A percentile compares a stretch with the other conserved stretches of the same genome.
phyloP scores from a whole-genome alignment of 2,888 invertebrate genomes.

The Parnassius smintheus region DNA sequence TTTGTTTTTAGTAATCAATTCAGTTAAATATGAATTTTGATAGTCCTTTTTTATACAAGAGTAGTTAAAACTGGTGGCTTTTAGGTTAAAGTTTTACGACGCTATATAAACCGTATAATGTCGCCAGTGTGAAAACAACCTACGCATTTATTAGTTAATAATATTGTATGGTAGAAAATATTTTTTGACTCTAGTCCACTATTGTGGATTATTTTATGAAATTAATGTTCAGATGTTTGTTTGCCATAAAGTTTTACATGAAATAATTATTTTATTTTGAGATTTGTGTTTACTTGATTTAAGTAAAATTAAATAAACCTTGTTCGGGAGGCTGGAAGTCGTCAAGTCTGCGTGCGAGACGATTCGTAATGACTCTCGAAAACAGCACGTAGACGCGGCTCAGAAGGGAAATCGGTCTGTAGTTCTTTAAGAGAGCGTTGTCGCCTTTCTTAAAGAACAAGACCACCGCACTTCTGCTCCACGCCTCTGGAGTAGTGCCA shows the following conservation, averaged over 20 bases:
- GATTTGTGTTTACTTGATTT: constrained; percentile 53
- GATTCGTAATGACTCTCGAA: no score
- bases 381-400: no score
- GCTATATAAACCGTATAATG: background rate
- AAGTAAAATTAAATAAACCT: constrained; percentile 57
- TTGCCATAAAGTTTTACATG: constrained; percentile 48
- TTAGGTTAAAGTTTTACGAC: background rate
- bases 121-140: background rate
- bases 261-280: constrained; percentile 51
- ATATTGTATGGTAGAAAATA: constrained; percentile 1
- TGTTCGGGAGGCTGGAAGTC: no score
- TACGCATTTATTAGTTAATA: constrained; percentile 10
- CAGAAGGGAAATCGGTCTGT: no score
- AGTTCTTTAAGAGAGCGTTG: no score
- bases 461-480: no score
- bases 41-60: constrained; percentile 34
- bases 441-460: no score
- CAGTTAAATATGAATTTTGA: constrained; percentile 55
- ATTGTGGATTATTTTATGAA: constrained; percentile 56
- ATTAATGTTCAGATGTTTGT: constrained; percentile 41
- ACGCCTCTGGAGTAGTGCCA: no score
- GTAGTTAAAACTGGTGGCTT: constrained; percentile 1
- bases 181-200: constrained; percentile 54
- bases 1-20: constrained; percentile 29
- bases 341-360: no score